phyloP scores from a whole-genome alignment of 2,797 vertebrate species.

The Simalia tracyae region DNA sequence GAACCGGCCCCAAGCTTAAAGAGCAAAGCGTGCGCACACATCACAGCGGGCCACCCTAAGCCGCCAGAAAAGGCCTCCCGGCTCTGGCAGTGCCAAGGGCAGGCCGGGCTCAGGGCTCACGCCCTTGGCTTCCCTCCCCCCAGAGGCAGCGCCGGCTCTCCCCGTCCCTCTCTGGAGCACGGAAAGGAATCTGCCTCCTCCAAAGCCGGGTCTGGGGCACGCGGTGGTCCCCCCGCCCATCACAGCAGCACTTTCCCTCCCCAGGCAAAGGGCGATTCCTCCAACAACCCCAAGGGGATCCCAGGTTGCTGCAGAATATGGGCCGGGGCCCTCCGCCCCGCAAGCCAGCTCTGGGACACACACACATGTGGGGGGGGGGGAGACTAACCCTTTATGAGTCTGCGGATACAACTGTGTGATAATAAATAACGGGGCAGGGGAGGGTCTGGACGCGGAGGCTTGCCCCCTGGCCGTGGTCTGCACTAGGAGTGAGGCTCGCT shows the following conservation, averaged over 20 bases:
- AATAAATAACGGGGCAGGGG: not conserved
- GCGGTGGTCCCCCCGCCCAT: not conserved
- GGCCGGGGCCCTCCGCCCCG: conserved; percentile 58
- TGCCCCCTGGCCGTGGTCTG: not conserved
- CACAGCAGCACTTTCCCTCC: not conserved
- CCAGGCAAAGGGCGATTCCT: not conserved
- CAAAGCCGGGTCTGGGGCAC: not conserved
- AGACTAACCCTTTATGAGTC: not conserved
- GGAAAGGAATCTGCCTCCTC: not conserved
- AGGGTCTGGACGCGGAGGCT: not conserved
- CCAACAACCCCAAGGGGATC: not conserved
- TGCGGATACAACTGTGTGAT: not conserved
- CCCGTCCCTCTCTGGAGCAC: not conserved
- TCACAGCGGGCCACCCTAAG: not conserved
- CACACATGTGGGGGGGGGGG: rapidly evolving
- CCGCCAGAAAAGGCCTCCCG: not conserved
- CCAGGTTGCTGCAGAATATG: not conserved
- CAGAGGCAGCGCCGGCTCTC: not conserved
- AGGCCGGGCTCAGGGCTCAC: not conserved
- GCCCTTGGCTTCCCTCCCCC: not conserved
- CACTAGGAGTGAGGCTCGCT: not conserved
- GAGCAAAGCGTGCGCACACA: not conserved
- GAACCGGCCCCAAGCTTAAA: not conserved
- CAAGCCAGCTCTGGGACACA: not conserved
- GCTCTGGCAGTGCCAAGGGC: not conserved